Conservation (phyloP, 1,140 invertebrate genomes). For the Drosophila oshimai region DNA sequence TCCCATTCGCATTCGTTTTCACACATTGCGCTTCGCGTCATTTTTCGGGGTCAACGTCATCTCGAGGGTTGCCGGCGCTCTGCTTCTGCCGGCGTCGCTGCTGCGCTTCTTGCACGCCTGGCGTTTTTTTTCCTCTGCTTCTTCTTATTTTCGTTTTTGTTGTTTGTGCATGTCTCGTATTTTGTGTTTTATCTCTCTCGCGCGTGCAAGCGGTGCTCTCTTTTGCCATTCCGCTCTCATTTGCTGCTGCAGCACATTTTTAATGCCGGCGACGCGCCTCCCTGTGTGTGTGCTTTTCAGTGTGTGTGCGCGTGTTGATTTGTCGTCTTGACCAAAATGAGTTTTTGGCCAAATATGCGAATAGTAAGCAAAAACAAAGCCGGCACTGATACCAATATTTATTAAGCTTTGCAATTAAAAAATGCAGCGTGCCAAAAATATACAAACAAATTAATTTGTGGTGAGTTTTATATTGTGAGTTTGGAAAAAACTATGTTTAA, state of each 20-base stretch:
- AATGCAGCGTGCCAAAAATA: not conserved
- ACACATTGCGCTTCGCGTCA: conserved; percentile 78
- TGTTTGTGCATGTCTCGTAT: conserved; percentile 54
- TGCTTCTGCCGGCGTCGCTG: conserved; percentile 22
- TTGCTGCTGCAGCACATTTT: conserved; percentile 63
- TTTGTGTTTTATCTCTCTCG: conserved; percentile 28
- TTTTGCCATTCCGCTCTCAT: not conserved
- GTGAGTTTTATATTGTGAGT: too few relatives aligned
- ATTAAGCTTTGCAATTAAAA: not conserved
- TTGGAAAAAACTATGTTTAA: too few relatives aligned
- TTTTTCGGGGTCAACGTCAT: conserved; percentile 81
- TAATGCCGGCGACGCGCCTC: conserved; percentile 52
- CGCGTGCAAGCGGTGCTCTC: not conserved
- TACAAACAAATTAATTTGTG: not conserved
- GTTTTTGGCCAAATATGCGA: conserved; percentile 39
- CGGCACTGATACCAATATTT: conserved; percentile 33
- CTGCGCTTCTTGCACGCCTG: conserved; percentile 52
- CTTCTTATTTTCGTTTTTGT: conserved; percentile 21
- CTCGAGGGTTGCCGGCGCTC: conserved; percentile 64
- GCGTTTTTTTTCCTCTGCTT: conserved; percentile 29
- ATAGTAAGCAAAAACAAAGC: conserved; percentile 51
- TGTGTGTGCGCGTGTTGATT: conserved; percentile 32
- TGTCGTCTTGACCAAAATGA: conserved; percentile 70
- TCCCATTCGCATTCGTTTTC: conserved; percentile 74
- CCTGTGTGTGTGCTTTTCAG: conserved; percentile 7